Evolutionary conservation across 2,797 vertebrate genomes (phyloP).

Genomic region (Anabacerthia variegaticeps): DNA sequence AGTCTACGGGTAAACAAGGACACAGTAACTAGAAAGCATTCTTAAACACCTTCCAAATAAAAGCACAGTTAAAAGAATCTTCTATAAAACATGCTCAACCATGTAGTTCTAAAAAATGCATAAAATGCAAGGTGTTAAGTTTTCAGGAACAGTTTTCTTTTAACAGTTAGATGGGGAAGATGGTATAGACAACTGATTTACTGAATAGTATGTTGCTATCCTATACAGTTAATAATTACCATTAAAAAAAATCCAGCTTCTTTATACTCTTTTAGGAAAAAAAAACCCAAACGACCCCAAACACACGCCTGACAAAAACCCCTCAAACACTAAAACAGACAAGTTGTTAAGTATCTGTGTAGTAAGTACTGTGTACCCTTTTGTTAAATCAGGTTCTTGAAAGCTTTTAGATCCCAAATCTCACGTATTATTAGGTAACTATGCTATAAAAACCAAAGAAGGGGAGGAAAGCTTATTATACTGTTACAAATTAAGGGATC

Average conservation of each 20-base stretch:
- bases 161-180: background rate
- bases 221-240: background rate
- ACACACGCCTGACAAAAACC: rapidly evolving
- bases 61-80: background rate
- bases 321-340: background rate
- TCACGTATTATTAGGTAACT: background rate
- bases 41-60: background rate
- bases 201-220: background rate
- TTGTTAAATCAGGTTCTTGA: background rate
- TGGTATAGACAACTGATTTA: background rate
- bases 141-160: background rate
- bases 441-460: background rate
- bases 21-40: background rate
- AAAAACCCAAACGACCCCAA: background rate
- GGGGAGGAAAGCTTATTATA: background rate
- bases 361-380: background rate
- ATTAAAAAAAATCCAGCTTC: background rate
- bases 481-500: background rate
- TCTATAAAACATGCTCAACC: background rate
- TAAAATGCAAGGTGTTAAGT: background rate
- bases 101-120: background rate
- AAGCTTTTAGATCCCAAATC: background rate
- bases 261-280: background rate
- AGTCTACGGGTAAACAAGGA: background rate
- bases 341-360: background rate